Conservation (phyloP, 1,140 invertebrate species). For the Lepidurus arcticus region DNA sequence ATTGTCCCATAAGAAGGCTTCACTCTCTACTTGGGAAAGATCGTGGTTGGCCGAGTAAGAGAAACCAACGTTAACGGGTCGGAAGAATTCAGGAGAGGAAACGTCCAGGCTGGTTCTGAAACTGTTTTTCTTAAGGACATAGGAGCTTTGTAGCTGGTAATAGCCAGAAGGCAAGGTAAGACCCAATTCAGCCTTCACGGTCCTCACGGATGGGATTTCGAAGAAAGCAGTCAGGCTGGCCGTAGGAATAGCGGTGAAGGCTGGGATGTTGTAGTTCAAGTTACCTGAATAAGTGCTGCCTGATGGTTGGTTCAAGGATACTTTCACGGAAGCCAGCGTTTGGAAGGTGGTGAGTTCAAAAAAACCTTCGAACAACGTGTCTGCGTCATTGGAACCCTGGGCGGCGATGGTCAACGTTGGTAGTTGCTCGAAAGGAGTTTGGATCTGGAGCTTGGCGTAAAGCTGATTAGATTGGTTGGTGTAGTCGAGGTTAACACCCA, state of each 20-base stretch:
- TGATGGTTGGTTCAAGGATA: neutral
- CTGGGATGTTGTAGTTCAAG: neutral
- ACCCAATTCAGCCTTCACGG: neutral
- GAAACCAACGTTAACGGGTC: neutral
- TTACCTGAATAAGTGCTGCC: neutral
- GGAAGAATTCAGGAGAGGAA: neutral
- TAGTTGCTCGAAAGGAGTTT: constrained; percentile 40
- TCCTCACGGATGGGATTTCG: neutral
- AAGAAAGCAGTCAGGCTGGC: neutral
- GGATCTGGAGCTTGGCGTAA: constrained; percentile 35
- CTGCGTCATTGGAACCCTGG: constrained; percentile 36
- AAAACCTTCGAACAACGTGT: constrained; percentile 36
- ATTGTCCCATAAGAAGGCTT: constrained; percentile 30
- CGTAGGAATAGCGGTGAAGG: neutral
- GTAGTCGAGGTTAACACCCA: constrained; percentile 2
- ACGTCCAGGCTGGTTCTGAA: neutral
- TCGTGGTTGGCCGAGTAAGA: neutral
- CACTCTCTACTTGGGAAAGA: neutral
- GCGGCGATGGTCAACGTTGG: constrained; percentile 33
- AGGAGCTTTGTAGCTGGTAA: neutral
- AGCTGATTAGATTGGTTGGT: neutral
- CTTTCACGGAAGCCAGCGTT: neutral
- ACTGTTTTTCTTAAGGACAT: neutral
- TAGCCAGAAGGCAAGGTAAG: neutral
- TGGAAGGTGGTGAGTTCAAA: constrained; percentile 24